Evolutionary conservation across 2,113 vertebrate species (phyloP).

Genomic region (Salvelinus sp.): DNA sequence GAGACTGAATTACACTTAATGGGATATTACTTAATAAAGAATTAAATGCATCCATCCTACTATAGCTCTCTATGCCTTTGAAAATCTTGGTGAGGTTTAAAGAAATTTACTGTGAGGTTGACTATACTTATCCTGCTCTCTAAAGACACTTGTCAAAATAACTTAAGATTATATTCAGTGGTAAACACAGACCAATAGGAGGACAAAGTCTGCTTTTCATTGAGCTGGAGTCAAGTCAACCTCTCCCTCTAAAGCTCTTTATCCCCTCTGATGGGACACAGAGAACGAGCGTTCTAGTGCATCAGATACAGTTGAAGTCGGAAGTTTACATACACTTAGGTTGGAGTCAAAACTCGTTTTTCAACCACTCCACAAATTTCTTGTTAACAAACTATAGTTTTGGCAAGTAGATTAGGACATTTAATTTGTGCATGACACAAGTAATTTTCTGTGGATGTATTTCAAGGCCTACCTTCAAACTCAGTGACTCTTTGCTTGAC

Average conservation of each 20-base stretch:
- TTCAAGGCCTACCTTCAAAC: too few species aligned
- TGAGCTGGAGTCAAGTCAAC: slow-evolving; percentile 12
- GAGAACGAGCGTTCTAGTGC: slow-evolving; percentile 19
- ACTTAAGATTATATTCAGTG: slow-evolving; percentile 30
- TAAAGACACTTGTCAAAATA: slow-evolving; percentile 47
- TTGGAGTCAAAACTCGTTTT: too few species aligned
- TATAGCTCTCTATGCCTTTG: slow-evolving; percentile 42
- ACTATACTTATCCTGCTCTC: slow-evolving; percentile 43
- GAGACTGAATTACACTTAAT: slow-evolving; percentile 42
- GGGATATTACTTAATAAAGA: slow-evolving; percentile 58
- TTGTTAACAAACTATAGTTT: too few species aligned
- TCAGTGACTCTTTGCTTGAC: too few species aligned
- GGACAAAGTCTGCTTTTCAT: slow-evolving; percentile 27
- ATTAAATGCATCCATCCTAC: slow-evolving; percentile 27
- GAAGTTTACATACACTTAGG: too few species aligned
- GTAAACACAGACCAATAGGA: slow-evolving; percentile 40
- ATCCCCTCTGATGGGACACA: slow-evolving; percentile 9
- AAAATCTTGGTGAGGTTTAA: slow-evolving; percentile 26
- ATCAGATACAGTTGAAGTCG: slow-evolving; percentile 20
- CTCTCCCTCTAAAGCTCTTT: slow-evolving; percentile 21
- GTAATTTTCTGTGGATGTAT: too few species aligned
- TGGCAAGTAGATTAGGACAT: too few species aligned
- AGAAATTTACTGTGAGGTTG: slow-evolving; percentile 42
- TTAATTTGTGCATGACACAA: too few species aligned
- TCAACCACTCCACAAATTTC: too few species aligned